Conservation (phyloP, 2,888 invertebrate genomes). For the Calephelis perditalis region DNA sequence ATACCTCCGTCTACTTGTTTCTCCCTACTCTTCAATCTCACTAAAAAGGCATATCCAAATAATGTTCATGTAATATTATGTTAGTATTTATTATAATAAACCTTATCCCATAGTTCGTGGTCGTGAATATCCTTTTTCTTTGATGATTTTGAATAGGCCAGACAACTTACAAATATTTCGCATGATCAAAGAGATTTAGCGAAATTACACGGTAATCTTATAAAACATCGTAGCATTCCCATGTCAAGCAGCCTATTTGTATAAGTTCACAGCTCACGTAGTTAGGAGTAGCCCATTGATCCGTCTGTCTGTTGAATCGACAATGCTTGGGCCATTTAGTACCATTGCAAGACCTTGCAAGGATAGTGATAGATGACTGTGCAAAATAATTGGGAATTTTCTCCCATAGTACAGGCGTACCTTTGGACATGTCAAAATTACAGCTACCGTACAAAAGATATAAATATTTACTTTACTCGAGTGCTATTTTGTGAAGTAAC, state of each 20-base stretch:
- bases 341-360: constrained; percentile 27
- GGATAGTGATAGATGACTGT: constrained; percentile 42
- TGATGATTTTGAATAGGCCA: too few relatives aligned
- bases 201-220: constrained; percentile 28
- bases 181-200: constrained; percentile 26
- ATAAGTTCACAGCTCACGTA: constrained; percentile 62
- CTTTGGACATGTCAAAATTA: constrained; percentile 7
- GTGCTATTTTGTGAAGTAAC: too few relatives aligned
- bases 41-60: too few relatives aligned
- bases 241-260: constrained; percentile 50
- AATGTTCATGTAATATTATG: too few relatives aligned
- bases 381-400: constrained; percentile 39
- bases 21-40: too few relatives aligned
- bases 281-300: constrained; percentile 60
- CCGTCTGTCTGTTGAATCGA: constrained; percentile 54
- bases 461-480: too few relatives aligned
- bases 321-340: constrained; percentile 44
- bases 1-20: too few relatives aligned
- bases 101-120: too few relatives aligned
- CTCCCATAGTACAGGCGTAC: constrained; percentile 4
- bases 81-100: too few relatives aligned
- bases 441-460: not conserved
- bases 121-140: too few relatives aligned
- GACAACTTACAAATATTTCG: constrained; percentile 6
- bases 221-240: constrained; percentile 33